A percentile compares a stretch with the other conserved stretches of the same genome.
Evolutionary conservation across 2,113 vertebrate genomes (phyloP).

Genomic region (Seriola quinqueradiata): DNA sequence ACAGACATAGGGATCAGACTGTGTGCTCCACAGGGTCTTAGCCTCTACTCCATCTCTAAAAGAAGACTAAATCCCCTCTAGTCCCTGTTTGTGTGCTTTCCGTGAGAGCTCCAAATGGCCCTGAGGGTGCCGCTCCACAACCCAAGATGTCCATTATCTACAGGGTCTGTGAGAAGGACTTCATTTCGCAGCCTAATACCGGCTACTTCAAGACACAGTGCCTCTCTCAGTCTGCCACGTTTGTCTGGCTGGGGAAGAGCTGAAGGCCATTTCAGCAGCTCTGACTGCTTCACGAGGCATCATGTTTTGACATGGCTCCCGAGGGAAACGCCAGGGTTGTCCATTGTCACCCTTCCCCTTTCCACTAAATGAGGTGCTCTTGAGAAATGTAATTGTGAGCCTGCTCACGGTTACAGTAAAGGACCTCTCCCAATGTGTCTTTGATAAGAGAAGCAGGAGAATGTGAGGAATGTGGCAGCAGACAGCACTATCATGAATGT

Average conservation of each 20-base stretch:
- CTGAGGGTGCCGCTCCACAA: slow-evolving; percentile 69
- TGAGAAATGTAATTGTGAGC: slow-evolving; percentile 60
- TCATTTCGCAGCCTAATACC: slow-evolving; percentile 74
- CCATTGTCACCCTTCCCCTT: slow-evolving; percentile 57
- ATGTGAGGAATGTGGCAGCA: slow-evolving; percentile 41
- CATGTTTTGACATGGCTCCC: slow-evolving; percentile 64
- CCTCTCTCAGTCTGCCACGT: slow-evolving; percentile 47
- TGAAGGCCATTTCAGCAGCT: slow-evolving; percentile 55
- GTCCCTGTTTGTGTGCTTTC: slow-evolving; percentile 67
- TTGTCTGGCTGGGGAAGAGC: slow-evolving; percentile 42
- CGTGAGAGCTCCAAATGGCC: slow-evolving; percentile 65
- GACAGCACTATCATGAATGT: slow-evolving; percentile 41
- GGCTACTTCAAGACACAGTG: slow-evolving; percentile 57
- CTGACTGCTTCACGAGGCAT: slow-evolving; percentile 45
- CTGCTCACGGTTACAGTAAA: slow-evolving; percentile 29
- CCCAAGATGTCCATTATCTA: slow-evolving; percentile 78
- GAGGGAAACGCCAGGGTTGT: slow-evolving; percentile 60
- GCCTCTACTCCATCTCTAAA: slow-evolving; percentile 64
- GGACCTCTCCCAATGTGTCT: slow-evolving; percentile 55
- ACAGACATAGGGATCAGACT: slow-evolving; percentile 42
- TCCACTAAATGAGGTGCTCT: slow-evolving; percentile 58
- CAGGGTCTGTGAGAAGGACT: slow-evolving; percentile 64
- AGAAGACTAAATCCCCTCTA: slow-evolving; percentile 69
- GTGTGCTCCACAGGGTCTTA: slow-evolving; percentile 64
- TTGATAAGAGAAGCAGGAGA: slow-evolving; percentile 67